phyloP scores from a whole-genome alignment of 2,797 vertebrate genomes.

The Sciurus vulgaris region DNA sequence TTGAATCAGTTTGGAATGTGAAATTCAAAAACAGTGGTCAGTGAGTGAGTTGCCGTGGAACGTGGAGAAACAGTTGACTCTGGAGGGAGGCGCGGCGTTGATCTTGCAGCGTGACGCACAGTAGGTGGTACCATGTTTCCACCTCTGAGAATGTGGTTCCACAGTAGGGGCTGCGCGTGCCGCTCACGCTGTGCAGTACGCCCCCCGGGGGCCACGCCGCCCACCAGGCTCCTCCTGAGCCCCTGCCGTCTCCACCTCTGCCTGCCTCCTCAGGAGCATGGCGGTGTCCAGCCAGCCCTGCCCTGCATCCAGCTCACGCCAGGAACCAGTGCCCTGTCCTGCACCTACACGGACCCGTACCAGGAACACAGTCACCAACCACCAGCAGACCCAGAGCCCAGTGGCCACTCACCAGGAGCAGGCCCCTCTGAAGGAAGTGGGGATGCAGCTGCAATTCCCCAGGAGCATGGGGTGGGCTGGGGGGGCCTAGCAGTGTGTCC shows the following conservation, averaged over 20 bases:
- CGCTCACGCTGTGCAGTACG: not conserved
- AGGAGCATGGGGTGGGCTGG: no score
- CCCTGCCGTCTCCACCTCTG: not conserved
- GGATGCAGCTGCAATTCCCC: not conserved
- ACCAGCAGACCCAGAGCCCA: not conserved
- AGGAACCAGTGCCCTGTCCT: not conserved
- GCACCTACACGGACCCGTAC: not conserved
- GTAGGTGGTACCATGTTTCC: not conserved
- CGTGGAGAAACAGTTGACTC: not conserved
- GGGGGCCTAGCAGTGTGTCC: not conserved
- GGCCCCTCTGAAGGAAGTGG: not conserved
- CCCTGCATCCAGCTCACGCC: not conserved
- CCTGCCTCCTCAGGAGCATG: not conserved
- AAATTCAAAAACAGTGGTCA: constrained; percentile 11
- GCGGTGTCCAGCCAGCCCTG: not conserved
- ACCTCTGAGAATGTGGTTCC: not conserved
- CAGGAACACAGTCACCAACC: not conserved
- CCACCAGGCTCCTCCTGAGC: not conserved
- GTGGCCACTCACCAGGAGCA: not conserved
- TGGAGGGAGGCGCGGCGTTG: not conserved
- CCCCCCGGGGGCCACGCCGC: not conserved
- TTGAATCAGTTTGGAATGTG: not conserved
- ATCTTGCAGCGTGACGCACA: not conserved
- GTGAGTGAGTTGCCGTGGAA: constrained; percentile 33
- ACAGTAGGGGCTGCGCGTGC: fast-evolving